Evolutionary conservation across 2,888 invertebrate genomes (phyloP), one percentile per base, ranked within the genome.

Genomic region (Drosophila tripunctata): DNA sequence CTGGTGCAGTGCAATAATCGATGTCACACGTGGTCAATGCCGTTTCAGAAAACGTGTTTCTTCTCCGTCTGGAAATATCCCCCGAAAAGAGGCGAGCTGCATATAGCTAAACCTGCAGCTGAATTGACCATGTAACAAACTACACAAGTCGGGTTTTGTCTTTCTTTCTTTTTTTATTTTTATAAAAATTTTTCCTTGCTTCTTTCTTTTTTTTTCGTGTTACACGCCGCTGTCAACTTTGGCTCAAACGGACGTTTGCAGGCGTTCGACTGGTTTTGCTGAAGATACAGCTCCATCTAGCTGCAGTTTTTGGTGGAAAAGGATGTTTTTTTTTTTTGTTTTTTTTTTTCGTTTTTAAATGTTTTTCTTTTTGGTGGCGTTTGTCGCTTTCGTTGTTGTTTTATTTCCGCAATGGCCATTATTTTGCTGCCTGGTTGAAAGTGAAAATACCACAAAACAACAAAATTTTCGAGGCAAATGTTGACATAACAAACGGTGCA

Each of bases 321-420:
- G 87, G 85, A 84, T 77, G 73, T 77, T 61, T 57, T 56, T 65
- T 43, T 73, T 61, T 55, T 56, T 60, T 38, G 40, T 47, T 40
- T 47, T 57, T 33, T 68, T 57, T 50, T 38, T 57, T 21, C 58
- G 35, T 41, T 41, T 63, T 35, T 60, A 48, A 10, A 27, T 27
- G 27, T 36, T 45, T 54, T 41, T 69, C 47, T 40, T 55, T 31
- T 70, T 62, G 51, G 43, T 64, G 67, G 76, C 58, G 64, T 61
- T 71, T 66, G 67, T 63, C 55, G 67, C 70, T 84, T 81, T 84
- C 75, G 76, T 81, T 67, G 82, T 68, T 84, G 71, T 78, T 75
- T 87, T 69, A 64, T 87, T 81, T 81, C 81, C 81, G 81, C 85
- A 84, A 81, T 71, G 47, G 78, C 87, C 71, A 75, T 84, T 67